Base-by-base conservation (phyloP, 2,113 vertebrate genomes). In the Megaceryle maxima region DNA sequence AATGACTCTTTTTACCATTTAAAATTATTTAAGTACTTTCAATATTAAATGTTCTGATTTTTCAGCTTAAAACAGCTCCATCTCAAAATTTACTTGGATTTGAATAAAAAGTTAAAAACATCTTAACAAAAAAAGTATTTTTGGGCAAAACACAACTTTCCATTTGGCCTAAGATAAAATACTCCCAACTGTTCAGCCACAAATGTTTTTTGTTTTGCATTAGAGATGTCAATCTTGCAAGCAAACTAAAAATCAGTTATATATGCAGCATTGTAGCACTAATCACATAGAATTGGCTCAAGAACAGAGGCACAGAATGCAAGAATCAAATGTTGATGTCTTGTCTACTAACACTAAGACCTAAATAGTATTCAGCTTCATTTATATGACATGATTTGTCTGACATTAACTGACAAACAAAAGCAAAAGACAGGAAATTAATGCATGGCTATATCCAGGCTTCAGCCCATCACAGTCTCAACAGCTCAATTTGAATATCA, bases 351-450 rank as follows among this genome's bases (percentile, higher is more conserved):
- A 57, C 35, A 44, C 55, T 39, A 72, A 74, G 62, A 78, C 43
- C 24, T 90, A 29, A 75, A 37, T 18, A 68, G 13, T 67, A 21
- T 68, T 94, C 57, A 87, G n/a, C 55, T 90, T 83, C 39, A 62
- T 82, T 93, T 92, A 13, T 44, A n/a, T 75, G 48, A 82, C 56
- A 50, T n/a, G 64, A 81, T 73, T 67, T 82, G 37, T 73, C 44
- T 95, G 83, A 87, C 28, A 64, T 84, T 56, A 75, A 59, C 72
- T 88, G 79, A 72, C 83, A 91, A 95, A 69, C 20, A 77, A 93
- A 89, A 94, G 51, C 50, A 72, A 77, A 88, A 77, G 14, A 48
- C 43, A 78, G 64, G 57, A 77, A 92, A 76, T 57, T 33, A 90
- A 60, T 74, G 41, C 53, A 75, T 39, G 31, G 29, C 33, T 93